These are phyloP conservation scores for Melanargia galathea DNA, from an alignment of 2,888 invertebrate genomes.

Conservation along the genomic window DNA sequence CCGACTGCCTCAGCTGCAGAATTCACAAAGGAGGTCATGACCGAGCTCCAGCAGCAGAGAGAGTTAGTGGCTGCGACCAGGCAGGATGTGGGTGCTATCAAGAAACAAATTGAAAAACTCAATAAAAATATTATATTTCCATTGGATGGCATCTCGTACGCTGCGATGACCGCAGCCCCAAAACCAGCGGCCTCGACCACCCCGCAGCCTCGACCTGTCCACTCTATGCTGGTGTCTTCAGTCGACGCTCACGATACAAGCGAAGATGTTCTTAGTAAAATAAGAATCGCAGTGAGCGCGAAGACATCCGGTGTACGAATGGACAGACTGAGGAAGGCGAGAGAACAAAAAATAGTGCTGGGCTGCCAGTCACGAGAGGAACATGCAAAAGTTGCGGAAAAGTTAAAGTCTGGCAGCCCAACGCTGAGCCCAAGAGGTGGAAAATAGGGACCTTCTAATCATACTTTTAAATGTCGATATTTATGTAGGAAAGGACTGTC, in stretches of 20 bases:
- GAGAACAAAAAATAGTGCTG: not conserved
- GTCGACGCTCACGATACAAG: not conserved
- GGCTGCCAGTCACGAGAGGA: not conserved
- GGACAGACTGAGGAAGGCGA: not conserved
- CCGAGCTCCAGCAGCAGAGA: too few species aligned
- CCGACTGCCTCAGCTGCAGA: too few species aligned
- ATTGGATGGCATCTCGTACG: not conserved
- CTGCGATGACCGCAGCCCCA: not conserved
- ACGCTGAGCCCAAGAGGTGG: not conserved
- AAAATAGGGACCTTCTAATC: not conserved
- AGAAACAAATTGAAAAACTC: too few species aligned
- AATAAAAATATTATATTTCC: too few species aligned
- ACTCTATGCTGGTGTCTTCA: not conserved
- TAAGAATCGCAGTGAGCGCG: not conserved
- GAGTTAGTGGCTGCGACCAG: too few species aligned
- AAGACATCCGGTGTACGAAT: not conserved
- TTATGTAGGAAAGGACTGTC: too few species aligned
- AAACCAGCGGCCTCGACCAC: not conserved
- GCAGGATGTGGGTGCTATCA: not conserved
- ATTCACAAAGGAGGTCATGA: too few species aligned
- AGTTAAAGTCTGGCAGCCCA: not conserved
- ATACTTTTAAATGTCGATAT: not conserved
- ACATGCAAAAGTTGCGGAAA: not conserved
- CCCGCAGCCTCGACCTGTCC: not conserved
- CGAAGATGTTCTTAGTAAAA: not conserved